These are phyloP conservation scores for Dryobotodes eremita DNA, from an alignment of 2,888 invertebrate species.

Conservation along the genomic window DNA sequence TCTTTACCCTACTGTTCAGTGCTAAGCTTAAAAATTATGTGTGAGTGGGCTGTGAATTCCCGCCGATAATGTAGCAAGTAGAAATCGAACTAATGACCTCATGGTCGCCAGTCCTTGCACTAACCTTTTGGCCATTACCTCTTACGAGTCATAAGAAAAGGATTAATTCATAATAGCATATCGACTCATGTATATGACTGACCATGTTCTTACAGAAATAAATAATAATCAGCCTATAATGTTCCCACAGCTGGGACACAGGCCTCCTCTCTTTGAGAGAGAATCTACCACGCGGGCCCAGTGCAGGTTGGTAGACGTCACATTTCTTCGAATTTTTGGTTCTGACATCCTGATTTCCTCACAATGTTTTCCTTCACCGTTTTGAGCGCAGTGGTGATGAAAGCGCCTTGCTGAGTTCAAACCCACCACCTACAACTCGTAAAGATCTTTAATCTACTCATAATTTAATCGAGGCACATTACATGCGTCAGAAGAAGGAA, in stretches of 20 bases:
- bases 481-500: slow-evolving; percentile 1
- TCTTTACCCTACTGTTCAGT: not conserved
- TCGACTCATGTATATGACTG: not conserved
- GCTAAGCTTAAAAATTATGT: not conserved
- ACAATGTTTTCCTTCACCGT: no score
- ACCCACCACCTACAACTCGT: no score
- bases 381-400: no score
- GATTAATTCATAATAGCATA: not conserved
- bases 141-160: not conserved
- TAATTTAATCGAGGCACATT: slow-evolving; percentile 5
- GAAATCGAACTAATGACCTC: not conserved
- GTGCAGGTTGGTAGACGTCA: no score
- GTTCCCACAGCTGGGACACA: no score
- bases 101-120: not conserved
- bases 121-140: not conserved
- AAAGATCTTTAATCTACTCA: not conserved
- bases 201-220: not conserved
- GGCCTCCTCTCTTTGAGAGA: no score
- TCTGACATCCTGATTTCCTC: no score
- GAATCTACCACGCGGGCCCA: no score
- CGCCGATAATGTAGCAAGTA: not conserved
- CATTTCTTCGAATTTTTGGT: no score
- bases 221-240: no score
- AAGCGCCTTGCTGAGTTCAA: no score
- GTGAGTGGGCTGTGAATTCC: not conserved